Base-by-base conservation (phyloP, 53 echinoderm and acorn worm genomes). In the Patiria pectinifera region DNA sequence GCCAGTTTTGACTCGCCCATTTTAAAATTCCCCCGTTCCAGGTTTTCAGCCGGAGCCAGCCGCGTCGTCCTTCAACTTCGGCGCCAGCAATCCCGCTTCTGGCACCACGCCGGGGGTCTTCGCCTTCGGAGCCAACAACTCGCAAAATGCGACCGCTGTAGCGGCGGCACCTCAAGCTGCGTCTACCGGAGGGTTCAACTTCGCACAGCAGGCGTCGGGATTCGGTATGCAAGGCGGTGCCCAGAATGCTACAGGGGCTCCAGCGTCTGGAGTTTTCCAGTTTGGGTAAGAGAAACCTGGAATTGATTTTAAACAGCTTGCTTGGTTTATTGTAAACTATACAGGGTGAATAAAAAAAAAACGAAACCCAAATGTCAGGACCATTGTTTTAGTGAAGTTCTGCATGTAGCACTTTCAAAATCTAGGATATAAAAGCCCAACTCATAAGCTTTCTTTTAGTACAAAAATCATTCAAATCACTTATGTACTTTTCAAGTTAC, bases 61-160 rank as follows among this genome's bases (percentile, higher is more conserved):
- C 3, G 66, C 66, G 66, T 62, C 93, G 21, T 22, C 93, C 26
- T 95, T 96, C 87, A 94, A 95, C 94, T 96, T 95, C 58, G 94
- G 96, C 11, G 94, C 45, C 12, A 83, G 21, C 60, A 93, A 92
- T 75, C 23, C 93, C 26, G 80, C 69, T 44, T 76, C 89, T 72
- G 91, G 69, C 59, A 16, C 93, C 2, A 48, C 69, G 0, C 48
- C 91, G 2, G 91, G 95, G 8, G 75, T 78, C 16, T 95, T 95
- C 58, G 72, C 77, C 69, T 95, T 95, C 89, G 93, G 93, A 45
- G 91, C 76, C 61, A 84, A 10, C 66, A 84, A 62, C 84, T 19
- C 60, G 14, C 62, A 59, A 11, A 85, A 89, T 16, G 59, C 59
- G 69, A 21, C 78, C 15, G 43, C 59, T 66, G 22, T 78, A 5